Conservation (phyloP, 1,140 invertebrate genomes). For the Panagrolaimus sp. region DNA sequence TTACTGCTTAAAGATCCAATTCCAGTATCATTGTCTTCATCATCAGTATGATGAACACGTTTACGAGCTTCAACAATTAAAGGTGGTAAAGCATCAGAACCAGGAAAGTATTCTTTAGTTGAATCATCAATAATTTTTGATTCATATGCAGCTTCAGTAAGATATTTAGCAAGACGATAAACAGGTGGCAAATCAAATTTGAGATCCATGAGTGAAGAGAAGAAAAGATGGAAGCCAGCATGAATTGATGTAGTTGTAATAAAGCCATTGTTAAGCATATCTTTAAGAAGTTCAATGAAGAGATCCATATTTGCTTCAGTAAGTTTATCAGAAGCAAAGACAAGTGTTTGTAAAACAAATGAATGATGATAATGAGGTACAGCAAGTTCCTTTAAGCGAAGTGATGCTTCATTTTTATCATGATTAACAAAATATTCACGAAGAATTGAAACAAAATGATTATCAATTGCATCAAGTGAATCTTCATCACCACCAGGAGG, state of each 20-base stretch:
- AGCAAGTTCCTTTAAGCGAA: not conserved
- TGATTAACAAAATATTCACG: not conserved
- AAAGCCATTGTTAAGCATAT: slow-evolving; percentile 2
- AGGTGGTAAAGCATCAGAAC: not conserved
- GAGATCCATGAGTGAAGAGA: slow-evolving; percentile 5
- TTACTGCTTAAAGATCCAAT: not conserved
- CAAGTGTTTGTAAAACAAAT: slow-evolving; percentile 4
- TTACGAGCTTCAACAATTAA: not conserved
- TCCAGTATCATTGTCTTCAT: not conserved
- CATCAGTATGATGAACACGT: not conserved
- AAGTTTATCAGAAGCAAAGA: slow-evolving; percentile 3
- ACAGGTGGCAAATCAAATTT: not conserved
- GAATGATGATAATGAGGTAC: not conserved
- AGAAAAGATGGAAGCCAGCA: slow-evolving; percentile 10
- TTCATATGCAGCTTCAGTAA: not conserved
- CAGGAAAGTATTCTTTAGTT: not conserved
- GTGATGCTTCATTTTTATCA: not conserved
- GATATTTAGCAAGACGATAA: not conserved
- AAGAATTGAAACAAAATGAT: slow-evolving; percentile 5
- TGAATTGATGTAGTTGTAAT: not conserved
- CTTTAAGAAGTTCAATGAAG: not conserved
- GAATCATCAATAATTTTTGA: not conserved
- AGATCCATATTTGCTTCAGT: not conserved
- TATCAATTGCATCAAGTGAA: not conserved
- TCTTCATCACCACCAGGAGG: not conserved